phyloP scores from a whole-genome alignment of 2,888 invertebrate species.

The Perithous albicinctus region DNA sequence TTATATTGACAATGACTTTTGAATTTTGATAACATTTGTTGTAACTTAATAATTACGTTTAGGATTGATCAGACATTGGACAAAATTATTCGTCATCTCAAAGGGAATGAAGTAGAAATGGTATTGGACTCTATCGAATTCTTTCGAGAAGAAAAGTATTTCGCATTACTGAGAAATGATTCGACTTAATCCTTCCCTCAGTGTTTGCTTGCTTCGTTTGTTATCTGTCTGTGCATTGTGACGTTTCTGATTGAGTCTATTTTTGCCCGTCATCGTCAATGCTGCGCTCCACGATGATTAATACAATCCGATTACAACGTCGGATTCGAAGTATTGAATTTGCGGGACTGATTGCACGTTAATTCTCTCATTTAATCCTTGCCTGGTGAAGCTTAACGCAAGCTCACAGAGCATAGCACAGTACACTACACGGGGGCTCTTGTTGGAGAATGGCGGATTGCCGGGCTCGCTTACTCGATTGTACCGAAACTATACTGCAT shows the following conservation, averaged over 20 bases:
- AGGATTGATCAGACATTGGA: not conserved
- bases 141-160: slow-evolving; percentile 13
- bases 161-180: slow-evolving; percentile 21
- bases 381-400: slow-evolving; percentile 15
- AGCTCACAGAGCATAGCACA: not conserved
- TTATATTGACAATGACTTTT: too few relatives aligned
- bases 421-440: slow-evolving; percentile 1
- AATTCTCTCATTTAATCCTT: slow-evolving; percentile 49
- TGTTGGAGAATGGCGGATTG: slow-evolving; percentile 15
- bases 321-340: slow-evolving; percentile 30
- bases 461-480: slow-evolving; percentile 17
- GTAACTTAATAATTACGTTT: not conserved
- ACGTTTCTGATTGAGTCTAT: slow-evolving; percentile 12
- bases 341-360: slow-evolving; percentile 48
- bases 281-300: slow-evolving; percentile 34
- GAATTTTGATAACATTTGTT: too few relatives aligned
- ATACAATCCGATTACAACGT: slow-evolving; percentile 46
- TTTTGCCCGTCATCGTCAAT: slow-evolving; percentile 20
- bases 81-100: not conserved
- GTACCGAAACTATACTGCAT: slow-evolving; percentile 6
- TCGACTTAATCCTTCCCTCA: slow-evolving; percentile 20
- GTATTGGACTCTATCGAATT: slow-evolving; percentile 24
- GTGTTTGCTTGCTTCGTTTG: slow-evolving; percentile 26
- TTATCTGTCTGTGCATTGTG: not conserved
- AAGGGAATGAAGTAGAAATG: not conserved